Conservation (phyloP, 64 coral and sea anemone species). For the Hydrozoanthus tunicans region DNA sequence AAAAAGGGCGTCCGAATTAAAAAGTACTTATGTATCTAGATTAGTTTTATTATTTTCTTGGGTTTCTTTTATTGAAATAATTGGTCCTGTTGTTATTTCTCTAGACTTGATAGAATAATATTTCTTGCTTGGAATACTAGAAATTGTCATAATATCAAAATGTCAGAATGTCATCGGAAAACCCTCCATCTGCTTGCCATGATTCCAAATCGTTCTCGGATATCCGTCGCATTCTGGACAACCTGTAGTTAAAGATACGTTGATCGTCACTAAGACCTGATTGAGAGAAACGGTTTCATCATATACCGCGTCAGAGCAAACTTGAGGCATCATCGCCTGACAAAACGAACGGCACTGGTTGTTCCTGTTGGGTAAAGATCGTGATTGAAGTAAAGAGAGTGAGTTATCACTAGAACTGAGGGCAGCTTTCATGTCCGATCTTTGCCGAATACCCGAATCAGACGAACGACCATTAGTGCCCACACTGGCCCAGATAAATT, state of each 20-base stretch:
- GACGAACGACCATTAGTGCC: constrained; percentile 13
- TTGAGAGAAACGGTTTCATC: constrained; percentile 58
- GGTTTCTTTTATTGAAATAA: too few species aligned
- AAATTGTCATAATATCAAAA: too few species aligned
- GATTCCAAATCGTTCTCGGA: not conserved
- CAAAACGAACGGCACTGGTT: constrained; percentile 48
- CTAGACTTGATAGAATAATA: too few species aligned
- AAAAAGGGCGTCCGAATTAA: too few species aligned
- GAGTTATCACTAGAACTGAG: constrained; percentile 8
- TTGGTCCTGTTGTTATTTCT: too few species aligned
- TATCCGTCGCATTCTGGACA: constrained; percentile 21
- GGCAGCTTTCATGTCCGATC: not conserved
- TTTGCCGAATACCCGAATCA: too few species aligned
- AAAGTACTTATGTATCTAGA: too few species aligned
- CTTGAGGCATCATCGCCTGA: constrained; percentile 54
- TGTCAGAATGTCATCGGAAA: not conserved
- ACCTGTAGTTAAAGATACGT: constrained; percentile 5
- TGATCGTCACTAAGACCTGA: constrained; percentile 11
- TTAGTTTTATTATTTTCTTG: too few species aligned
- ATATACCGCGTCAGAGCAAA: constrained; percentile 42
- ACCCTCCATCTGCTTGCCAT: not conserved
- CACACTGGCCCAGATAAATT: not conserved
- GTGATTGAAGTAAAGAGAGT: not conserved
- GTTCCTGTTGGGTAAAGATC: constrained; percentile 39
- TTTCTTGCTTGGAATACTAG: too few species aligned